phyloP scores from a whole-genome alignment of 2,113 vertebrate genomes.

The Microtus montanus region DNA sequence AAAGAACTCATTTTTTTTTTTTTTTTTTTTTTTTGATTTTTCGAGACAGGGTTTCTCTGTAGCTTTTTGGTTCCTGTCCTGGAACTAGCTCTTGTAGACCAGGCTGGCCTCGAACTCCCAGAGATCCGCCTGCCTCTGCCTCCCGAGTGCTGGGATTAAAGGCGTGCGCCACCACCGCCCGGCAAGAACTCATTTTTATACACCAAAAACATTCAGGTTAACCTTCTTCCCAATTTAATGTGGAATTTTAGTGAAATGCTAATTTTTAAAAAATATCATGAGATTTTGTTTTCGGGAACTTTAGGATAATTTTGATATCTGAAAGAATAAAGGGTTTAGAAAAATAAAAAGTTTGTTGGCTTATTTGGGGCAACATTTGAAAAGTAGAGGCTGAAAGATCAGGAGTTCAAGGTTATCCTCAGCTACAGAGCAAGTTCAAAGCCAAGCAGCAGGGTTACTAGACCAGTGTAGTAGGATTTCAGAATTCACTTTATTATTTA shows the following conservation, averaged over 20 bases:
- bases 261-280: neutral
- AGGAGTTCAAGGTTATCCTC: neutral
- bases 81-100: too few relatives aligned
- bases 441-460: neutral
- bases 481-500: slow-evolving; percentile 30
- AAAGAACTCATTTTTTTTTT: slow-evolving; percentile 34
- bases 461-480: neutral
- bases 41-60: too few relatives aligned
- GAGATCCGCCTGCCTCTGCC: too few relatives aligned
- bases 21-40: too few relatives aligned
- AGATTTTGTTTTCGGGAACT: neutral
- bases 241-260: slow-evolving; percentile 31
- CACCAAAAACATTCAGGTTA: slow-evolving; percentile 1
- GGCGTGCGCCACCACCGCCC: too few relatives aligned
- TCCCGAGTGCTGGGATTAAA: too few relatives aligned
- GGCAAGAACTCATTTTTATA: slow-evolving; percentile 10
- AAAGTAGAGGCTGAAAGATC: neutral
- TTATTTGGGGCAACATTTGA: neutral
- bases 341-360: slow-evolving; percentile 20
- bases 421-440: neutral
- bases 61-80: too few relatives aligned
- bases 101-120: too few relatives aligned
- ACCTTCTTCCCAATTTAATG: neutral
- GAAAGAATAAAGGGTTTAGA: slow-evolving; percentile 22
- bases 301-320: slow-evolving; percentile 46